A percentile compares a stretch with the other conserved stretches of the same genome.
Evolutionary conservation across 2,113 vertebrate genomes (phyloP).

Genomic region (Leptobrachium ailaonicum): DNA sequence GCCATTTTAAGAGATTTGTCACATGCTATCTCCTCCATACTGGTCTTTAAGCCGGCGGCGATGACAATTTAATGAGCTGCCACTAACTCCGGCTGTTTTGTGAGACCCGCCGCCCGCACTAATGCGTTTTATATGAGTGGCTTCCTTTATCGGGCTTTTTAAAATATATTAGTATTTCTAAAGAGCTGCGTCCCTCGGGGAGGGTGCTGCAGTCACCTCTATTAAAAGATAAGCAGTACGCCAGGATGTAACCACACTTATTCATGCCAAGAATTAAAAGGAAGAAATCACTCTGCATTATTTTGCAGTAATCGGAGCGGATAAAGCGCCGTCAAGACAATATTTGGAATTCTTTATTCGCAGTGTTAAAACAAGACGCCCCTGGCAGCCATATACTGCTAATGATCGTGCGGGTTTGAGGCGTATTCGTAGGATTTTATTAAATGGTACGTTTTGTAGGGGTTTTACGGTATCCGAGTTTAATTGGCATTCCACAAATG

Average conservation of each 20-base stretch:
- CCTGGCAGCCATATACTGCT: too few species aligned
- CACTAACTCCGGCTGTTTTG: not conserved
- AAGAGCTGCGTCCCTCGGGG: not conserved
- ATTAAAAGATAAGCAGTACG: conserved; percentile 22
- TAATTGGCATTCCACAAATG: too few species aligned
- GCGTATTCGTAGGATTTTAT: too few species aligned
- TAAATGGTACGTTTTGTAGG: too few species aligned
- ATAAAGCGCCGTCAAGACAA: too few species aligned
- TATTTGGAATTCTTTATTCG: too few species aligned
- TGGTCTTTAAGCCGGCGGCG: not conserved
- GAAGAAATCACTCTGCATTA: too few species aligned
- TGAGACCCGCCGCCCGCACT: not conserved
- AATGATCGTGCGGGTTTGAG: too few species aligned
- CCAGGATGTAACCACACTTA: too few species aligned
- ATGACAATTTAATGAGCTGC: not conserved
- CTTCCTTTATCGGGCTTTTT: not conserved
- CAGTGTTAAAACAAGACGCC: too few species aligned
- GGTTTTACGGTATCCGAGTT: too few species aligned
- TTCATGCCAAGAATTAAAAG: not conserved
- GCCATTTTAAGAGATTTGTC: not conserved
- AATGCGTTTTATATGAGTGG: conserved; percentile 13
- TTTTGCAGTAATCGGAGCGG: too few species aligned
- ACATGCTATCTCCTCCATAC: not conserved
- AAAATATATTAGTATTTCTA: not conserved
- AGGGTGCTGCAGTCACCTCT: not conserved